These are phyloP conservation scores for Chaenogobius annularis DNA, from an alignment of 2,113 vertebrate species.

Conservation along the genomic window DNA sequence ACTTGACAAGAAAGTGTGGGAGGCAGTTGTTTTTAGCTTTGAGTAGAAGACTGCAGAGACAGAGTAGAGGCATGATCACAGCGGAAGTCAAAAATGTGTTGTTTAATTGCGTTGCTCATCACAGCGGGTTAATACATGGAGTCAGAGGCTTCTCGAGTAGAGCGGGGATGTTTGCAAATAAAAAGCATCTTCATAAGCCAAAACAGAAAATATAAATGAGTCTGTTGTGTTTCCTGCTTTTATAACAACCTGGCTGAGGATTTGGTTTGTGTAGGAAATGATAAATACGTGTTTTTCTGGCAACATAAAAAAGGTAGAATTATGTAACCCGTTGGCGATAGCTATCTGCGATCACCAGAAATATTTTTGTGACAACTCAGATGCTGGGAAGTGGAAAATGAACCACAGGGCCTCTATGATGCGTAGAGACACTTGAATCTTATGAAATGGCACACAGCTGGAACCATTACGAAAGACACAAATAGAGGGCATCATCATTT, in stretches of 20 bases:
- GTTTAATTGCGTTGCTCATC: slow-evolving; percentile 64
- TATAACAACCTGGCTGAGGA: slow-evolving; percentile 56
- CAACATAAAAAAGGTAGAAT: slow-evolving; percentile 7
- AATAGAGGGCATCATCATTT: slow-evolving; percentile 14
- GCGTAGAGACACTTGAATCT: slow-evolving; percentile 29
- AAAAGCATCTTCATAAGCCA: slow-evolving; percentile 62
- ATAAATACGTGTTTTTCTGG: slow-evolving; percentile 13
- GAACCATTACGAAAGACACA: slow-evolving; percentile 15
- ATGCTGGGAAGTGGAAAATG: slow-evolving; percentile 41
- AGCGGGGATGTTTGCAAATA: slow-evolving; percentile 37
- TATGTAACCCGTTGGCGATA: slow-evolving; percentile 5
- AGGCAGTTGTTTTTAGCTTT: slow-evolving; percentile 55
- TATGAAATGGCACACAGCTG: slow-evolving; percentile 27
- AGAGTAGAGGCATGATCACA: slow-evolving; percentile 51
- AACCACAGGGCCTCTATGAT: slow-evolving; percentile 27
- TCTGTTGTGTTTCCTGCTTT: slow-evolving; percentile 71
- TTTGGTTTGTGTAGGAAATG: slow-evolving; percentile 40
- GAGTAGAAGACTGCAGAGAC: slow-evolving; percentile 35
- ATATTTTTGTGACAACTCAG: background rate
- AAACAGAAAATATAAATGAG: slow-evolving; percentile 64
- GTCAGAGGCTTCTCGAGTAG: slow-evolving; percentile 39
- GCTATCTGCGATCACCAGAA: background rate
- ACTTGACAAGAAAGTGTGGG: slow-evolving; percentile 48
- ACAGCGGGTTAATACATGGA: slow-evolving; percentile 63
- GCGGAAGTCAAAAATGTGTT: slow-evolving; percentile 46